phyloP scores from a whole-genome alignment of 35 echinoderm and acorn worm genomes.

The Heliocidaris erythrogramma region DNA sequence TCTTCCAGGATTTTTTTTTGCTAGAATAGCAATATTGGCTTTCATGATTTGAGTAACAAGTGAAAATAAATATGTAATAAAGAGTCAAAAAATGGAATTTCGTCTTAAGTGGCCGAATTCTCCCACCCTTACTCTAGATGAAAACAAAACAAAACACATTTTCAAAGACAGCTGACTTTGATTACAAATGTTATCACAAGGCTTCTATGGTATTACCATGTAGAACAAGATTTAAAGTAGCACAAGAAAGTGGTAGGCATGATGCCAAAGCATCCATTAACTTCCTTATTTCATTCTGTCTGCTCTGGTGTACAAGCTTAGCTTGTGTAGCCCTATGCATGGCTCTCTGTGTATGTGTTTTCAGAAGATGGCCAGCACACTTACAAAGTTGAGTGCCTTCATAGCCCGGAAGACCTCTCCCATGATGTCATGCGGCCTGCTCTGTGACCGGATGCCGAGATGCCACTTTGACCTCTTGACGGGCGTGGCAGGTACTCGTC shows the following conservation, averaged over 20 bases:
- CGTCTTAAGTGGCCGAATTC: neutral
- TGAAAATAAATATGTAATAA: too few relatives aligned
- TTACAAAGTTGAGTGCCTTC: conserved; percentile 84
- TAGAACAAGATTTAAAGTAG: too few relatives aligned
- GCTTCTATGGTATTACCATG: too few relatives aligned
- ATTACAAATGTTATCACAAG: too few relatives aligned
- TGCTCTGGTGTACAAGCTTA: too few relatives aligned
- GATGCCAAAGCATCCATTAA: neutral
- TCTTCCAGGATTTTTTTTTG: neutral
- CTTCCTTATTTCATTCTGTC: neutral
- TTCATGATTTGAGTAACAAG: too few relatives aligned
- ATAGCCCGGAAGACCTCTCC: conserved; percentile 87
- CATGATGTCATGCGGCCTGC: conserved; percentile 93
- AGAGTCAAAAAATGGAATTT: too few relatives aligned
- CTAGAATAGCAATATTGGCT: neutral
- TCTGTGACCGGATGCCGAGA: conserved; percentile 93
- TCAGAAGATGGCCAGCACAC: neutral
- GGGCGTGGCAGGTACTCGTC: conserved; percentile 66
- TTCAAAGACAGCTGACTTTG: too few relatives aligned
- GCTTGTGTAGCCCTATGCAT: neutral
- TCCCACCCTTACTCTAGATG: conserved; percentile 13
- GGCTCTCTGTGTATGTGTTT: neutral
- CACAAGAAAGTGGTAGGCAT: too few relatives aligned
- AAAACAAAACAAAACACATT: too few relatives aligned
- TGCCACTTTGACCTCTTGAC: conserved; percentile 97